Evolutionary conservation across 2,113 vertebrate species (phyloP), one percentile per base, ranked within the genome.

Genomic region (Halcyon senegalensis): DNA sequence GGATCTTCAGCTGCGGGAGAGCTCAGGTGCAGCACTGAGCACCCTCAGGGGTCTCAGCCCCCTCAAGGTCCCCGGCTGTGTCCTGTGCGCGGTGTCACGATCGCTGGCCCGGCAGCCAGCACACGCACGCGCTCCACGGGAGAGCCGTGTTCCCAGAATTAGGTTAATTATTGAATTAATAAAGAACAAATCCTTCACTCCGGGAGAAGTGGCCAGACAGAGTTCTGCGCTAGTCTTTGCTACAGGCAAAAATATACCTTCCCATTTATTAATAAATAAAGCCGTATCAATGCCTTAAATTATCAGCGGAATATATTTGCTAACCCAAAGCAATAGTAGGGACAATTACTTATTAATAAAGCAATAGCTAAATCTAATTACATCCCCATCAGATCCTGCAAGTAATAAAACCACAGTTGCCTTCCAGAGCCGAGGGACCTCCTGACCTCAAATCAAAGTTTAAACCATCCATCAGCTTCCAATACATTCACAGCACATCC

Each of bases 291-390:
- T 56, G 94, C 97, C 95, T 96, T 60, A 91, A 97, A 97, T 98
- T 95, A 98, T 94, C 97, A 74, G 95, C 13, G 30, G 97, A 95
- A 97, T 91, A 90, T n/a, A 94, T 98, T 97, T 76, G 96, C 97
- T 51, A 96, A 94, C 96, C 96, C 95, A 79, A 70, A 89, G 97
- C 55, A 56, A 84, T 56, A 56, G 94, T 28, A 55, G 96, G 97
- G 95, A 95, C 68, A 92, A 98, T 98, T 96, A 98, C 98, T 98
- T 98, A 98, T 98, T 98, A 98, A 98, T 98, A 98, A 98, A 98
- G 97, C 97, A 97, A 97, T 96, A 94, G 97, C 98, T 97, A 97
- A 98, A 98, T 98, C 98, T 98, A 98, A 98, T 98, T 98, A 98
- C 97, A 97, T 96, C 96, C 97, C 98, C 97, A 97, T 97, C 97